Base-by-base conservation (phyloP, 2,113 vertebrate genomes). In the Laticauda laticaudata region DNA sequence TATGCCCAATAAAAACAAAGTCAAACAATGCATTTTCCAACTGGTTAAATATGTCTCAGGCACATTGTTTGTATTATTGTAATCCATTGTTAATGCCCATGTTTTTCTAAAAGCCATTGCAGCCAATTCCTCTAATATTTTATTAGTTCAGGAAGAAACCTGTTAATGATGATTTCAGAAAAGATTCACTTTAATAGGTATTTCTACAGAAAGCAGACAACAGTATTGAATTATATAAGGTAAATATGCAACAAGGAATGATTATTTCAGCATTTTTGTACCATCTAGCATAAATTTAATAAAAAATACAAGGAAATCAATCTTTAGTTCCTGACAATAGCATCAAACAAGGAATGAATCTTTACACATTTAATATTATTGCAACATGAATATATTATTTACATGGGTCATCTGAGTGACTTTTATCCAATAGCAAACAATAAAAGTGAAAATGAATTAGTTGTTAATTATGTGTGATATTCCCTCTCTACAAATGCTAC, bases 221-320 rank as follows among this genome's bases (percentile, higher is more conserved):
- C 1, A 92, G 93, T 81, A 4, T 88, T 92, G 51, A 43, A 5
- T 57, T 61, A 93, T 85, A 94, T 64, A 92, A 92, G 87, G 43
- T 94, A 89, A 55, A 87, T 56, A 48, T 43, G n/a, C 39, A 61
- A 26, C 4, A 69, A 34, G 26, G n/a, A 45, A 26, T 11, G 21
- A 75, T n/a, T 85, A 85, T 43, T 56, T 55, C 53, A 56, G 21
- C 18, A 69, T 34, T 18, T 90, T 23, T 75, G 34, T 53, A 15
- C 20, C 53, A 20, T 4, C 29, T 53, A 69, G 9, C 48, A 53
- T 54, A 55, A 81, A 1, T 69, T 34, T 15, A 51, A 90, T 29
- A n/a, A n/a, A 53, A 91, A 81, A 75, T 81, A 6, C 64, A 91
- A 81, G 12, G 6, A 45, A 75, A n/a, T 39, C 53, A n/a, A 39